Evolutionary conservation across 1,140 invertebrate species (phyloP).

Genomic region (Cotesia typhae): DNA sequence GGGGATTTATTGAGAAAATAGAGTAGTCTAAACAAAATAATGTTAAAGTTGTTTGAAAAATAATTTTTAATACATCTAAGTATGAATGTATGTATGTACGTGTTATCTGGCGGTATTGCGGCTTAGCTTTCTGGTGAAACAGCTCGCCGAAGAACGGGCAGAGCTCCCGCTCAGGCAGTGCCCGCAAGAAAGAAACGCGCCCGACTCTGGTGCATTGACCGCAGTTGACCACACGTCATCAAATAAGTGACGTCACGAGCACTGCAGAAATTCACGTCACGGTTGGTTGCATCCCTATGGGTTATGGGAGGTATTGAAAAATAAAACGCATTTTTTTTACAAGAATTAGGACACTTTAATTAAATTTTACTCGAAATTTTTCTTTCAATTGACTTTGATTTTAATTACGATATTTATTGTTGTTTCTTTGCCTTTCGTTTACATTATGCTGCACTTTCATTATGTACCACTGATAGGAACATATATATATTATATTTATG

Average conservation of each 20-base stretch:
- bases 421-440: constrained; percentile 3
- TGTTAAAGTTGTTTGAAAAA: not conserved
- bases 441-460: not conserved
- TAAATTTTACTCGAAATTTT: not conserved
- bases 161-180: constrained; percentile 49
- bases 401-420: not conserved
- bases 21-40: not conserved
- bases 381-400: constrained; percentile 8
- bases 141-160: constrained; percentile 37
- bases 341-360: too few relatives aligned
- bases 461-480: constrained; percentile 1
- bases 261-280: constrained; percentile 58
- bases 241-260: constrained; percentile 64
- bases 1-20: too few relatives aligned
- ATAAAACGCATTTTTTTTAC: constrained; percentile 3
- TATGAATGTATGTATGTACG: not conserved
- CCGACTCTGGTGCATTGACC: constrained; percentile 64
- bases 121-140: constrained; percentile 19
- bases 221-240: constrained; percentile 68
- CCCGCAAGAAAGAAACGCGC: constrained; percentile 58
- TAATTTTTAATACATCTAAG: constrained; percentile 37
- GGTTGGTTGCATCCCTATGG: constrained; percentile 54
- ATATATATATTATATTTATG: not conserved
- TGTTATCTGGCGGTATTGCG: constrained; percentile 13
- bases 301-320: constrained; percentile 47